phyloP scores from a whole-genome alignment of 2,113 vertebrate genomes.

The Nannobrachium achirus region DNA sequence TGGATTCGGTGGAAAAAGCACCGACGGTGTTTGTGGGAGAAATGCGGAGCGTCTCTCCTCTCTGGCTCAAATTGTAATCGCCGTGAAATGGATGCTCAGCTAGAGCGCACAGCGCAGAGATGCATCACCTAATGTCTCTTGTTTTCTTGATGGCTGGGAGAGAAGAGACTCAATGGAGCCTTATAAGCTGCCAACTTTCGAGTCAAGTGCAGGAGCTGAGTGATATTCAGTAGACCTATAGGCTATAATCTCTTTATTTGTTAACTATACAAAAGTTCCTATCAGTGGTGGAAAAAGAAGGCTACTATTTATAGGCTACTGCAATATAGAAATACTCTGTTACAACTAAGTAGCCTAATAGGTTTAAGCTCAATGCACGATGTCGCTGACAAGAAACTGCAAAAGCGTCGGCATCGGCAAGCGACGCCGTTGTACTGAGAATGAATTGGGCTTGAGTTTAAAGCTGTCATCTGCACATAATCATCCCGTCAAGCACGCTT shows the following conservation, averaged over 20 bases:
- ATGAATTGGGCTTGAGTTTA: no score
- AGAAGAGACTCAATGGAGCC: neutral
- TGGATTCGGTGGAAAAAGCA: slow-evolving; percentile 43
- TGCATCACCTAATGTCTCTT: slow-evolving; percentile 56
- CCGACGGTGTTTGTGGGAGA: slow-evolving; percentile 29
- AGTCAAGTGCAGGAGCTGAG: slow-evolving; percentile 15
- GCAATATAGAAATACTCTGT: no score
- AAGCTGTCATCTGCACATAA: no score
- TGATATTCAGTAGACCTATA: slow-evolving; percentile 20
- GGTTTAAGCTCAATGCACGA: no score
- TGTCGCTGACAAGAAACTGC: no score
- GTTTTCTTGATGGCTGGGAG: neutral
- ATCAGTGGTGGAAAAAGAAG: no score
- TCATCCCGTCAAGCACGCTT: no score
- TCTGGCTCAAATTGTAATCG: slow-evolving; percentile 54
- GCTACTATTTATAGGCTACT: no score
- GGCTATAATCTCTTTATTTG: slow-evolving; percentile 28
- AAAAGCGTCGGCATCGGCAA: no score
- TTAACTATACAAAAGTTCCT: slow-evolving; percentile 29
- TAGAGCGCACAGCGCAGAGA: slow-evolving; percentile 25
- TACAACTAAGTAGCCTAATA: no score
- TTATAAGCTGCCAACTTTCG: slow-evolving; percentile 33
- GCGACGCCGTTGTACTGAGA: no score
- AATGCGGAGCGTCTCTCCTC: slow-evolving; percentile 54
- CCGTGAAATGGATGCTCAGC: slow-evolving; percentile 71